phyloP scores from a whole-genome alignment of 2,797 vertebrate genomes.

The Paratrypauchen microcephalus region DNA sequence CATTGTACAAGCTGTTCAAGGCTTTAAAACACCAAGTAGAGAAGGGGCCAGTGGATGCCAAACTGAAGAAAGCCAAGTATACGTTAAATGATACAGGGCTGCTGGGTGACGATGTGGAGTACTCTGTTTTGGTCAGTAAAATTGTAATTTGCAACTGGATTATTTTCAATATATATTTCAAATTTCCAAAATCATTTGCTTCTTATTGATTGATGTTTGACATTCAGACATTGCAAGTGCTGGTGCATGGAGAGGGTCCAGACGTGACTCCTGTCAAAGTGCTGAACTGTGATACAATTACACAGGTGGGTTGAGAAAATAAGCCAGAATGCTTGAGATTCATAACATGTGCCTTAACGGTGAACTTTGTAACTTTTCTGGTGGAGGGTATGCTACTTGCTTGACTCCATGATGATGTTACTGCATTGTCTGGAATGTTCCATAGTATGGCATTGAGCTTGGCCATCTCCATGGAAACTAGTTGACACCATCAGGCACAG shows the following conservation, averaged over 20 bases:
- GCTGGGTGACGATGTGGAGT: slow-evolving; percentile 95
- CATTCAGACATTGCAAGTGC: slow-evolving; percentile 88
- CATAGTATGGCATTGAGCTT: no score
- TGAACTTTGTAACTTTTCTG: neutral
- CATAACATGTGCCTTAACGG: neutral
- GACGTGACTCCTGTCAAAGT: slow-evolving; percentile 93
- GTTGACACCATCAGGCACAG: no score
- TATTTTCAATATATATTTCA: neutral
- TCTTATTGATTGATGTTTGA: slow-evolving; percentile 7
- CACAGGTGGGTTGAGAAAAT: slow-evolving; percentile 73
- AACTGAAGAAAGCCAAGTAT: slow-evolving; percentile 95
- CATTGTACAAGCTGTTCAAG: slow-evolving; percentile 93
- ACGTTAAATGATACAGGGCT: slow-evolving; percentile 95
- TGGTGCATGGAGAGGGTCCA: slow-evolving; percentile 88
- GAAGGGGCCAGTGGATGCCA: slow-evolving; percentile 93
- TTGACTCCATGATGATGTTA: no score
- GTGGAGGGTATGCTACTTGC: neutral
- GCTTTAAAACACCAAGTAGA: slow-evolving; percentile 97
- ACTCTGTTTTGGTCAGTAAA: slow-evolving; percentile 84
- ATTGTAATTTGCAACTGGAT: neutral
- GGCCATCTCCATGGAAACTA: no score
- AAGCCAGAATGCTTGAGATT: neutral
- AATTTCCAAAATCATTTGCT: neutral
- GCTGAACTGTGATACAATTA: slow-evolving; percentile 95
- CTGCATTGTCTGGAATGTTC: no score